Conservation (phyloP, 2,888 invertebrate genomes). For the Euzetes globulus region DNA sequence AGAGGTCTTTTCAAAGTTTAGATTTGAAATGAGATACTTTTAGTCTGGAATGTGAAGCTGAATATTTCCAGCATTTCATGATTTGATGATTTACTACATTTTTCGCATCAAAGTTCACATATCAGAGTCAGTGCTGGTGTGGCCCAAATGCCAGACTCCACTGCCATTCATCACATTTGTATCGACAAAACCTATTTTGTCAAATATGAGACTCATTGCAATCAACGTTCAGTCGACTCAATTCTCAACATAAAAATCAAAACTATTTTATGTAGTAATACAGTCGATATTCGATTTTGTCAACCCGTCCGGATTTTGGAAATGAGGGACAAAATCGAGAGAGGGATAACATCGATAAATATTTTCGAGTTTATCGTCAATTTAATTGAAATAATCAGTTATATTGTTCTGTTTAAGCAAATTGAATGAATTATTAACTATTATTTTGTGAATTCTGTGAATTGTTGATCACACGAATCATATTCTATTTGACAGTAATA, state of each 20-base stretch:
- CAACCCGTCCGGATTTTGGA: too few species aligned
- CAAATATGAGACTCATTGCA: conserved; percentile 2
- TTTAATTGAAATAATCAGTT: too few species aligned
- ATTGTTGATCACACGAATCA: too few species aligned
- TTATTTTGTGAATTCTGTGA: too few species aligned
- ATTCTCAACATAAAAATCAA: background rate
- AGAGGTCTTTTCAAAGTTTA: background rate
- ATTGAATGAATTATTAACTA: too few species aligned
- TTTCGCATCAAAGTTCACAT: conserved; percentile 1
- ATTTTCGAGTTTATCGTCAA: too few species aligned
- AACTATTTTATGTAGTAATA: background rate
- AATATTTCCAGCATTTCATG: background rate
- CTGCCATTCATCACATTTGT: conserved; percentile 9
- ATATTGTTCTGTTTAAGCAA: too few species aligned
- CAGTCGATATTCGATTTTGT: too few species aligned
- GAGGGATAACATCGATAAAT: too few species aligned
- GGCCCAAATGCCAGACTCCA: background rate
- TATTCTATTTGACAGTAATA: too few species aligned
- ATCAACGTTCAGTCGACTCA: background rate
- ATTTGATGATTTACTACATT: conserved; percentile 8
- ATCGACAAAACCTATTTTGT: conserved; percentile 11
- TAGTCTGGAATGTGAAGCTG: conserved; percentile 8
- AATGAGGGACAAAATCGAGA: too few species aligned
- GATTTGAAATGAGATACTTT: conserved; percentile 12
- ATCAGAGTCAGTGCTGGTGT: background rate